phyloP scores from a whole-genome alignment of 2,113 vertebrate species.

The Microtus montanus region DNA sequence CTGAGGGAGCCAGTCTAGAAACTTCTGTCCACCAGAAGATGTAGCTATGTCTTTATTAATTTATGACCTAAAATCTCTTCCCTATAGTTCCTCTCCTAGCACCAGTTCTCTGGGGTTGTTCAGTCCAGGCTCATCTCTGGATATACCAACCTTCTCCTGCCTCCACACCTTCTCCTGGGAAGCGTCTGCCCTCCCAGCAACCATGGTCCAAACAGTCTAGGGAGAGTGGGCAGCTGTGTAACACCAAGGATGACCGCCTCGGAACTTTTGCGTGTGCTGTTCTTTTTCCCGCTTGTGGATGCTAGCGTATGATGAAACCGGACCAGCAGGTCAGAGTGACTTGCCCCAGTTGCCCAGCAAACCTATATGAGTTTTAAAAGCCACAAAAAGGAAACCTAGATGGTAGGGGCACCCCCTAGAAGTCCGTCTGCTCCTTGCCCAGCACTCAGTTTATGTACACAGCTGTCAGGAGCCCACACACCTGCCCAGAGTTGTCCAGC shows the following conservation, averaged over 20 bases:
- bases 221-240: not conserved
- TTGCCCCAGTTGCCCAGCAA: not conserved
- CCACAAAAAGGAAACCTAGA: not conserved
- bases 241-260: not conserved
- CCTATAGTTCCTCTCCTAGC: not conserved
- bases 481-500: slow-evolving; percentile 8
- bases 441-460: not conserved
- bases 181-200: not conserved
- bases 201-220: not conserved
- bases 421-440: not conserved
- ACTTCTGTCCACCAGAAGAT: not conserved
- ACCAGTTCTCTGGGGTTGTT: not conserved
- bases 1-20: not conserved
- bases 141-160: not conserved
- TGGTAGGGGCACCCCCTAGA: not conserved
- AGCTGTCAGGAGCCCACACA: not conserved
- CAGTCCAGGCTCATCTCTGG: too few species aligned
- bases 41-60: not conserved
- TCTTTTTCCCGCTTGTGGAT: not conserved
- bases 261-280: not conserved
- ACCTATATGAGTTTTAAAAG: not conserved
- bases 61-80: not conserved
- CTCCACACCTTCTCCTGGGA: not conserved
- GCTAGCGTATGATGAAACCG: not conserved
- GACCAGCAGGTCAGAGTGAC: not conserved